phyloP scores from a whole-genome alignment of 2,113 vertebrate genomes.

The Syrmaticus mikado region DNA sequence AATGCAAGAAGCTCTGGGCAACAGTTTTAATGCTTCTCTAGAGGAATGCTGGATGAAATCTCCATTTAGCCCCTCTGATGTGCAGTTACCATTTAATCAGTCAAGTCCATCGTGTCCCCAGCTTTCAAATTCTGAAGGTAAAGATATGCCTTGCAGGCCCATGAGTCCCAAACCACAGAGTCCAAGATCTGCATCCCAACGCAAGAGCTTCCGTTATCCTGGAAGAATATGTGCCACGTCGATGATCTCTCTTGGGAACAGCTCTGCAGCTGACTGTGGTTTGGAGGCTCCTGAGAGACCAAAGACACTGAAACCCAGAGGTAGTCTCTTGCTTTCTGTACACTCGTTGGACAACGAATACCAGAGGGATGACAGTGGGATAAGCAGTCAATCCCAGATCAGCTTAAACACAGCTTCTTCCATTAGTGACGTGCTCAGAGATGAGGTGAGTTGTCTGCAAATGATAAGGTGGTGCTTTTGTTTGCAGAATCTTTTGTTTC shows the following conservation, averaged over 20 bases:
- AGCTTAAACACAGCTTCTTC: conserved; percentile 76
- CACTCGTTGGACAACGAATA: conserved; percentile 72
- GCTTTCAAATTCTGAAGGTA: conserved; percentile 51
- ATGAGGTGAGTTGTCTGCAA: conserved; percentile 81
- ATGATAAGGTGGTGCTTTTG: background rate
- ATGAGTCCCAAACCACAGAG: conserved; percentile 88
- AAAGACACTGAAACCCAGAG: conserved; percentile 79
- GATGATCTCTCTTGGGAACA: conserved; percentile 78
- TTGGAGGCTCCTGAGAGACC: conserved; percentile 77
- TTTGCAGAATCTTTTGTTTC: background rate
- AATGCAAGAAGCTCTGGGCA: conserved; percentile 40
- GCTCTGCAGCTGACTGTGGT: conserved; percentile 59
- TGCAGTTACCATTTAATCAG: conserved; percentile 31
- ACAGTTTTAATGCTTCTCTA: conserved; percentile 38
- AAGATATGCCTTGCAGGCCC: conserved; percentile 80
- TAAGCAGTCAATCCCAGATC: conserved; percentile 74
- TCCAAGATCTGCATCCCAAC: conserved; percentile 71
- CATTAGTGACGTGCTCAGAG: conserved; percentile 67
- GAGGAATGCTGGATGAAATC: conserved; percentile 65
- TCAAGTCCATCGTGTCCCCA: conserved; percentile 65
- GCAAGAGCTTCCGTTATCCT: conserved; percentile 67
- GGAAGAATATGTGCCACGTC: conserved; percentile 75
- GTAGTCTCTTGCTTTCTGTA: conserved; percentile 76
- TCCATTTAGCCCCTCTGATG: conserved; percentile 48
- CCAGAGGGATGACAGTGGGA: conserved; percentile 74